A percentile compares a stretch with the other conserved stretches of the same genome.
These are phyloP conservation scores for Melanotaenia duboulayi DNA, from an alignment of 2,113 vertebrate genomes.

Conservation along the genomic window DNA sequence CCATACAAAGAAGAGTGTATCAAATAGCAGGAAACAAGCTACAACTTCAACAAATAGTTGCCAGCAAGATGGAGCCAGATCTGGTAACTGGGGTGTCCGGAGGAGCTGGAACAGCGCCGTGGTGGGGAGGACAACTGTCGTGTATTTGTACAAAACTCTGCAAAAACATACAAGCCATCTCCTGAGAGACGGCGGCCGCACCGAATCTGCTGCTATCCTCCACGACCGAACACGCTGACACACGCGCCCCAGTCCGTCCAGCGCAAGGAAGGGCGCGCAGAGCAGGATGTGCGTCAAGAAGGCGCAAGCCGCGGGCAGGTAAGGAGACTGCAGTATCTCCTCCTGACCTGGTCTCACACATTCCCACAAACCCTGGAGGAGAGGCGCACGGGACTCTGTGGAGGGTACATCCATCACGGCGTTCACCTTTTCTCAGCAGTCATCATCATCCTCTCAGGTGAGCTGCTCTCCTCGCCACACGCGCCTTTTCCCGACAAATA, in stretches of 20 bases:
- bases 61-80: constrained; percentile 67
- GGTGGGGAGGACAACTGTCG: constrained; percentile 61
- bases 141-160: constrained; percentile 66
- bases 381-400: fast-evolving
- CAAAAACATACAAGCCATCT: constrained; percentile 66
- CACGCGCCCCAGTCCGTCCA: constrained; percentile 68
- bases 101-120: constrained; percentile 59
- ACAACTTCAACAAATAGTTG: constrained; percentile 65
- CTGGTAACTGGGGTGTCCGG: constrained; percentile 28
- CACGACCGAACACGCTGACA: constrained; percentile 53
- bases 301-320: constrained; percentile 62
- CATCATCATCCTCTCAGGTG: background rate
- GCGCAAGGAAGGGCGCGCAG: constrained; percentile 72
- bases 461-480: background rate
- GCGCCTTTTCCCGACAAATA: too few relatives aligned
- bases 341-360: constrained; percentile 26
- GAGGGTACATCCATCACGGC: constrained; percentile 28
- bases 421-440: fast-evolving
- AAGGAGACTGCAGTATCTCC: constrained; percentile 54
- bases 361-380: constrained; percentile 79
- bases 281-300: constrained; percentile 73
- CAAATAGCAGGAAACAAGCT: constrained; percentile 78
- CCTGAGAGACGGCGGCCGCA: constrained; percentile 20
- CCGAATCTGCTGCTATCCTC: constrained; percentile 54
- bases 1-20: constrained; percentile 75